Base-by-base conservation (phyloP, 1,140 invertebrate genomes). In the Drosophila kikkawai region DNA sequence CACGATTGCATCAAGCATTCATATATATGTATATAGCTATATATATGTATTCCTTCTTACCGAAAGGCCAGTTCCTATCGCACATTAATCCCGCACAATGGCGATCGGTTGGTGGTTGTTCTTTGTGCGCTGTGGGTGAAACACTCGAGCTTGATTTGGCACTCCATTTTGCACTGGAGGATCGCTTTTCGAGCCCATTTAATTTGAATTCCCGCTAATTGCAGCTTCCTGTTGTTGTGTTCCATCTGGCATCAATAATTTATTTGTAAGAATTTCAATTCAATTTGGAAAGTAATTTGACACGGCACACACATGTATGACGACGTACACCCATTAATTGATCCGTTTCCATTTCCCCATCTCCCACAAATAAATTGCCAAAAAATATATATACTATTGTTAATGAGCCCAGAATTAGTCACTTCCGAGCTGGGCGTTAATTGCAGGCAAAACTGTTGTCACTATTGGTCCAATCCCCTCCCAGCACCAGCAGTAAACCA, bases 231-330 rank as follows among this genome's bases (percentile, higher is more conserved):
- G 83, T 48, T 76, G 44, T 50, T 61, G n/a, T 57, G 22, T n/a
- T 4, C 19, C 29, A 42, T 17, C 19, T 53, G 73, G 37, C 56
- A 12, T 32, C 59, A 68, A 69, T 66, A 74, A 74, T 73, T 86
- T 69, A 71, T 73, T 86, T 73, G 76, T 79, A 79, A 71, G 69
- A 73, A 74, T 58, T 84, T 58, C 42, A 77, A 26, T 55, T 82
- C 70, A 86, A 88, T 79, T 87, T 67, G 76, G 76, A 83, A 88
- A 78, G 84, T 84, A 87, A 88, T 84, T 90, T 75, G 80, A 81
- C 73, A 88, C 85, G 74, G 59, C 71, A 51, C 36, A 56, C 71
- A 69, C 53, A 55, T 39, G 36, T 15, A 39, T 17, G 36, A 41
- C 15, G 9, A 15, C 17, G 22, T 44, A 13, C 9, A 36, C 22